These are phyloP conservation scores for Drosophila colorata DNA, from an alignment of 2,888 invertebrate species.

Conservation along the genomic window DNA sequence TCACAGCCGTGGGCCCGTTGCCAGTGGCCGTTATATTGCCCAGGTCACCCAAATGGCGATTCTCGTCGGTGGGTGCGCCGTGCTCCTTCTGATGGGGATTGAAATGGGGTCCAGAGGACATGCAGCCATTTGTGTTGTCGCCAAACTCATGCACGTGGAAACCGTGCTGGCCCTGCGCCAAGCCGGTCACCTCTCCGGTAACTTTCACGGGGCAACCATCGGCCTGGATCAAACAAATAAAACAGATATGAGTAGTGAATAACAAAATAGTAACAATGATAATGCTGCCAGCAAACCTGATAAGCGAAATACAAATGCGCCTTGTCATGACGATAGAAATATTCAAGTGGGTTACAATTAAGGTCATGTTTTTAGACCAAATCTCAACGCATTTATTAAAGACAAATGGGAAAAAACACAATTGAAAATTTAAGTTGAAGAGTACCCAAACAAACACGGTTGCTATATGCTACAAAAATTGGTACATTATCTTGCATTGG, in stretches of 20 bases:
- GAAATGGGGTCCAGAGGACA: conserved; percentile 97
- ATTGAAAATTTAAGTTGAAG: not conserved
- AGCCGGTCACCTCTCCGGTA: conserved; percentile 93
- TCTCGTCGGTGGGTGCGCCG: conserved; percentile 90
- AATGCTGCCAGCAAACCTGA: conserved; percentile 16
- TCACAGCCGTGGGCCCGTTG: conserved; percentile 87
- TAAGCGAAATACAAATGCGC: conserved; percentile 32
- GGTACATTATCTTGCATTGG: too few relatives aligned
- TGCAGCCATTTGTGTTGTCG: conserved; percentile 97
- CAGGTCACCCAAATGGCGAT: conserved; percentile 95
- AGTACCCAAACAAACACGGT: too few relatives aligned
- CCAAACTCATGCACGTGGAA: conserved; percentile 99
- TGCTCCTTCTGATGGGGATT: conserved; percentile 94
- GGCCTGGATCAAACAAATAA: conserved; percentile 81
- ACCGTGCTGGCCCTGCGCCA: conserved; percentile 89
- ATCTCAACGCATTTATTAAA: not conserved
- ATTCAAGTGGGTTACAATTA: not conserved
- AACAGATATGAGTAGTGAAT: conserved; percentile 6
- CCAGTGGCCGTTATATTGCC: conserved; percentile 92
- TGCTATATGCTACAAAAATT: too few relatives aligned
- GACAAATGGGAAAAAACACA: not conserved
- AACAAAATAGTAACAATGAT: conserved; percentile 17
- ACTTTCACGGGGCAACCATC: conserved; percentile 90
- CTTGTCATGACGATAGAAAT: conserved; percentile 21
- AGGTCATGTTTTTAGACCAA: not conserved